These are phyloP conservation scores for Oryzias melastigma DNA, from an alignment of 2,113 vertebrate species.

Conservation along the genomic window DNA sequence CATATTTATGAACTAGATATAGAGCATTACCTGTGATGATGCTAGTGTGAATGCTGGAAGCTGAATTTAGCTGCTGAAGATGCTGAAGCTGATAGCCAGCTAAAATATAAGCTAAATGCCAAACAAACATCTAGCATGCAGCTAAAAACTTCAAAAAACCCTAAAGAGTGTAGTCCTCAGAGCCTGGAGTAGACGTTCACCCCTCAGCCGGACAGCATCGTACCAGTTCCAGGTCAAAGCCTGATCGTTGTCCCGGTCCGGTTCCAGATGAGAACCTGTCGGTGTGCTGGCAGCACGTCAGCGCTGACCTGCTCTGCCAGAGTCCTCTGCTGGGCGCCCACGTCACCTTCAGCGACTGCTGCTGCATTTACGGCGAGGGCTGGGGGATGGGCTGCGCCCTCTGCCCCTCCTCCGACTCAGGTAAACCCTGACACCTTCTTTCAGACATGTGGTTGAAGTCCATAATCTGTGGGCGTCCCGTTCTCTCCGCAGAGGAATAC, in stretches of 20 bases:
- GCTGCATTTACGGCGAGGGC: constrained; percentile 86
- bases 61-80: no score
- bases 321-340: constrained; percentile 78
- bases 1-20: no score
- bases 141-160: no score
- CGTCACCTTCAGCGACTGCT: constrained; percentile 86
- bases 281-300: constrained; percentile 88
- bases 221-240: neutral
- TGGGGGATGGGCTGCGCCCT: constrained; percentile 90
- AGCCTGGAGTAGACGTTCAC: no score
- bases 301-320: constrained; percentile 82
- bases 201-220: no score
- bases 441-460: neutral
- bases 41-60: no score
- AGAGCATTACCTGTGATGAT: no score
- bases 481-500: constrained; percentile 77
- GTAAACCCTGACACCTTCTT: constrained; percentile 55
- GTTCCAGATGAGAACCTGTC: constrained; percentile 80
- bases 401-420: constrained; percentile 80
- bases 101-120: no score
- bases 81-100: no score
- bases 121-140: no score
- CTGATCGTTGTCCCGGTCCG: neutral
- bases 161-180: no score
- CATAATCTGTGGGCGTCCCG: neutral